Percentiles rank a stretch among this genome's conserved stretches.
phyloP scores from a whole-genome alignment of 2,797 vertebrate species.

The Myotis planiceps region DNA sequence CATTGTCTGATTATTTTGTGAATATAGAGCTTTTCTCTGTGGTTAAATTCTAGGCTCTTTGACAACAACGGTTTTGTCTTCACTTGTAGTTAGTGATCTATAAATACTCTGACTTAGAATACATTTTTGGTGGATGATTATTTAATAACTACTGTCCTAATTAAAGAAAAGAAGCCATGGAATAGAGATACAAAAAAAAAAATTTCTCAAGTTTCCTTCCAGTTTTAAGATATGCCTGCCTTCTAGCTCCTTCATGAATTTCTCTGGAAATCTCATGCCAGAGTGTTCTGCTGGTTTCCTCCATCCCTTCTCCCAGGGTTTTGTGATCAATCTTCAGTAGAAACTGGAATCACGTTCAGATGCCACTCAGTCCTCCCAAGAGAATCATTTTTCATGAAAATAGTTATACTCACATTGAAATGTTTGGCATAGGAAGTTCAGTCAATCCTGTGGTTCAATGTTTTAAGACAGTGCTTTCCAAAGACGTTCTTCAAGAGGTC shows the following conservation, averaged over 20 bases:
- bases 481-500: not conserved
- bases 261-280: not conserved
- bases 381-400: conserved; percentile 2
- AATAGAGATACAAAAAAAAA: not conserved
- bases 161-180: not conserved
- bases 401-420: not conserved
- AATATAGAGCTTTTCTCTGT: not conserved
- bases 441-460: not conserved
- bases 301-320: not conserved
- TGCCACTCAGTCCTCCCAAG: not conserved
- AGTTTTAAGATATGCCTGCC: not conserved
- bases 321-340: not conserved
- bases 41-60: conserved; percentile 38
- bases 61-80: not conserved
- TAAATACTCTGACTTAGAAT: not conserved
- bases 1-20: conserved; percentile 37
- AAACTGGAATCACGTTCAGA: not conserved
- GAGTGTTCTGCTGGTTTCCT: not conserved
- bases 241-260: not conserved
- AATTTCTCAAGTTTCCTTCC: not conserved
- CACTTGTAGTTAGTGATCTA: not conserved
- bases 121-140: not conserved
- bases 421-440: not conserved
- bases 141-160: not conserved
- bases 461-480: not conserved